Base-by-base conservation (phyloP, 2,888 invertebrate species). In the Caenorhabditis doughertyi region DNA sequence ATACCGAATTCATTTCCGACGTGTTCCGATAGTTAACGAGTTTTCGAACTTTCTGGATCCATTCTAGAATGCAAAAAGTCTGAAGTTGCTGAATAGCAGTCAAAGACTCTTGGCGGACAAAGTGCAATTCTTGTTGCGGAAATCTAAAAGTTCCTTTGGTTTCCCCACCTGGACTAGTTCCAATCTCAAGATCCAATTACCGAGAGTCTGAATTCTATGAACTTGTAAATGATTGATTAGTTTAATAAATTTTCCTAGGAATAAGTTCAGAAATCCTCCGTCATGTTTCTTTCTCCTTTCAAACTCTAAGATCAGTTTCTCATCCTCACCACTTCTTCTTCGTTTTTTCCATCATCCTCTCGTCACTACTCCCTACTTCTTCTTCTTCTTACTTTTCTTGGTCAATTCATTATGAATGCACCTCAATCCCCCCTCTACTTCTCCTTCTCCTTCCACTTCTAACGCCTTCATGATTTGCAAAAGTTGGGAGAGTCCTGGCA, bases 391-490 rank as follows among this genome's bases (percentile, higher is more conserved):
- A 49, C 29, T 44, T 65, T 49, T 13, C 16, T 42, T 16, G 13
- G 13, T 62, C 65, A 68, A 65, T 65, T 76, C 76, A 76, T 76
- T 76, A 71, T 58, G 65, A 71, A 71, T 72, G 64, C 79, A 71
- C 72, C 71, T 72, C 58, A 42, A 58, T 51, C 4, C 9, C 32
- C 5, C 32, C 16, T 39, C 42, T 29, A n/a, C 27, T 32, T 42
- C 13, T 53, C 44, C 21, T n/a, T 25, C 18, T 25, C 18, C 2
- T 42, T 32, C 44, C 18, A 35, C 2, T 42, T 32, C 44, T 13
- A 35, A 55, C 35, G 35, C 23, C 51, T 42, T 23, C 27, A 25
- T 35, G 58, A 74, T 74, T 74, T 74, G 72, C 72, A 73, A 73
- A 44, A 32, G 9, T 39, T 44, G 25, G 27, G 4, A 8, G 25